These are phyloP conservation scores for Rhabdornis inornatus DNA, from an alignment of 2,113 vertebrate species.

Conservation along the genomic window DNA sequence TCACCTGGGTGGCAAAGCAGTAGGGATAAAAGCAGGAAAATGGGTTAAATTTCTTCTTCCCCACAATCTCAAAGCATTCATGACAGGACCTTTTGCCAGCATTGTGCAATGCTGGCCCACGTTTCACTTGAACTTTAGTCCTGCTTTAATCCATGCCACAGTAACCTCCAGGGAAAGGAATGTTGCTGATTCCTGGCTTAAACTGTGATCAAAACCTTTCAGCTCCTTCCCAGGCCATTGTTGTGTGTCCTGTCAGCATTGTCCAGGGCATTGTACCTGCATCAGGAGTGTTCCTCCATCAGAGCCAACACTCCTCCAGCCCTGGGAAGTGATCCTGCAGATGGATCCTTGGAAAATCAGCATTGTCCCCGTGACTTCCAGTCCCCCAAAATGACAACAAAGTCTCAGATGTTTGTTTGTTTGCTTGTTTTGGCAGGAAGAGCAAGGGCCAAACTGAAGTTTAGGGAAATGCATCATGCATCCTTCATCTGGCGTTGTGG, in stretches of 20 bases:
- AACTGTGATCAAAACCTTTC: not conserved
- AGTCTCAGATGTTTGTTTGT: not conserved
- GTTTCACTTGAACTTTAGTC: slow-evolving; percentile 32
- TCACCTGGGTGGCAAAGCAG: not conserved
- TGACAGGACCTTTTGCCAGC: not conserved
- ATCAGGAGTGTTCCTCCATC: fast-evolving
- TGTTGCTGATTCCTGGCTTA: not conserved
- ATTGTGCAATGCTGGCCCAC: slow-evolving; percentile 1
- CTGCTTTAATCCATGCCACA: not conserved
- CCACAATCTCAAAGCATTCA: not conserved
- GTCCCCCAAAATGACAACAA: not conserved
- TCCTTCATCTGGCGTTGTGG: not conserved
- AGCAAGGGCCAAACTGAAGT: not conserved
- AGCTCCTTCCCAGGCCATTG: not conserved
- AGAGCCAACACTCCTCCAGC: fast-evolving
- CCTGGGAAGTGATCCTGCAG: not conserved
- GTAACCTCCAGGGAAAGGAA: not conserved
- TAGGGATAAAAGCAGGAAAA: not conserved
- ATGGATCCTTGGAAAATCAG: not conserved
- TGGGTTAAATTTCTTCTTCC: not conserved
- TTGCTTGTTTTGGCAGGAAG: slow-evolving; percentile 36
- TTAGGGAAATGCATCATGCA: not conserved
- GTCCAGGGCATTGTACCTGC: not conserved
- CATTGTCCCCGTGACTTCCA: not conserved
- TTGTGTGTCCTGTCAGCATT: not conserved